phyloP scores from a whole-genome alignment of 2,888 invertebrate genomes.

The Nemapogon koenigi region DNA sequence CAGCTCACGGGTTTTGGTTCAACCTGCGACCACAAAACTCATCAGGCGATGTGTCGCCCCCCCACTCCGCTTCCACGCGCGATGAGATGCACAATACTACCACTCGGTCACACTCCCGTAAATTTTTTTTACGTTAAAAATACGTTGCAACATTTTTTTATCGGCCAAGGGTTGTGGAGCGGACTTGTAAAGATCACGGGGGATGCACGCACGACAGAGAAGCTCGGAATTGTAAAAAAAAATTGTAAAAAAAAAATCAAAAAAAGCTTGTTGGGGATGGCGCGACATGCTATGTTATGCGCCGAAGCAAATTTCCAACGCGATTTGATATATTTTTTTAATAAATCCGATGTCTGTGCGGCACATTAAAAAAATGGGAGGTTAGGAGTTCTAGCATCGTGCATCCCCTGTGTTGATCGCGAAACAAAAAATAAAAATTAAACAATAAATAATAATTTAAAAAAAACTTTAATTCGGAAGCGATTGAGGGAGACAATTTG shows the following conservation, averaged over 20 bases:
- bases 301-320: not conserved
- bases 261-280: too few relatives aligned
- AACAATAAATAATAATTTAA: constrained; percentile 30
- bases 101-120: constrained; percentile 44
- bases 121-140: constrained; percentile 25
- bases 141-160: constrained; percentile 45
- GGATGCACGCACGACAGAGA: constrained; percentile 51
- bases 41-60: not conserved
- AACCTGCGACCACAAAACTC: constrained; percentile 40
- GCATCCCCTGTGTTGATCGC: constrained; percentile 57
- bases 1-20: constrained; percentile 55
- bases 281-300: too few relatives aligned
- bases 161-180: constrained; percentile 63
- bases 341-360: constrained; percentile 23
- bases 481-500: constrained; percentile 59
- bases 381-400: constrained; percentile 53
- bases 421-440: constrained; percentile 19
- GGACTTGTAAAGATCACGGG: constrained; percentile 37
- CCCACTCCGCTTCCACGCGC: constrained; percentile 17
- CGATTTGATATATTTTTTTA: not conserved
- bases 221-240: not conserved
- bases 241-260: not conserved
- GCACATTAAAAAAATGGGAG: constrained; percentile 20
- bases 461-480: constrained; percentile 45
- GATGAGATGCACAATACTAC: constrained; percentile 63